Percentiles rank a stretch among this genome's conserved stretches.
Conservation (phyloP, 2,797 vertebrate genomes). For the Propithecus perrieri region DNA sequence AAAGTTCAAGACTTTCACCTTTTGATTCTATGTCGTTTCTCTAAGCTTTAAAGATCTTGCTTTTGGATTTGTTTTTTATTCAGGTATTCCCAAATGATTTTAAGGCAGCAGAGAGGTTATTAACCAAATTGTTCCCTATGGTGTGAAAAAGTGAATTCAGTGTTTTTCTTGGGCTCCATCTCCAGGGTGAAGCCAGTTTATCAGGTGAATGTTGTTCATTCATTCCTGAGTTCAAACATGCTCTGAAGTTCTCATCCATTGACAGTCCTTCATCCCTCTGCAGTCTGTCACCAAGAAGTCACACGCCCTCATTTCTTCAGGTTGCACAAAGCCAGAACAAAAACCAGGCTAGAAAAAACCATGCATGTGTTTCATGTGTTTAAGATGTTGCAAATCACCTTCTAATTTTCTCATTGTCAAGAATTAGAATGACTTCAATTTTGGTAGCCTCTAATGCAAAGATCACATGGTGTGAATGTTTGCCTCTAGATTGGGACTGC, state of each 20-base stretch:
- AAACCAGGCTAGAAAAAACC: background rate
- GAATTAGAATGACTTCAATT: background rate
- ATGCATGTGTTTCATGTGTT: background rate
- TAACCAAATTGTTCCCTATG: background rate
- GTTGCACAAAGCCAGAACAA: background rate
- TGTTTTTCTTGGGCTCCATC: background rate
- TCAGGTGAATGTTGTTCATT: background rate
- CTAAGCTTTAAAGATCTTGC: background rate
- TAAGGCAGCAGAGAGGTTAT: slow-evolving; percentile 7
- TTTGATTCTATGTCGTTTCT: background rate
- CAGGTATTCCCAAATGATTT: background rate
- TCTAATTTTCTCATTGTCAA: background rate
- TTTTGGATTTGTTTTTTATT: background rate
- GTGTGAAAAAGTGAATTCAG: background rate
- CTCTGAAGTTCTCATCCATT: background rate
- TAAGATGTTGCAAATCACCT: background rate
- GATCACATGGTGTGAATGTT: background rate
- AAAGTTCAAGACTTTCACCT: background rate
- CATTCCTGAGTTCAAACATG: background rate
- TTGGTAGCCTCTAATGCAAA: background rate
- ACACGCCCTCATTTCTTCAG: background rate
- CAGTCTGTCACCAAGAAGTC: background rate
- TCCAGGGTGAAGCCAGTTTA: background rate
- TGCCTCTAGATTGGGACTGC: background rate
- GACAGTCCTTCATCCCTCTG: background rate